Percentiles rank a stretch among this genome's conserved stretches.
These are phyloP conservation scores for Excalfactoria chinensis DNA, from an alignment of 2,113 vertebrate species.

Conservation along the genomic window DNA sequence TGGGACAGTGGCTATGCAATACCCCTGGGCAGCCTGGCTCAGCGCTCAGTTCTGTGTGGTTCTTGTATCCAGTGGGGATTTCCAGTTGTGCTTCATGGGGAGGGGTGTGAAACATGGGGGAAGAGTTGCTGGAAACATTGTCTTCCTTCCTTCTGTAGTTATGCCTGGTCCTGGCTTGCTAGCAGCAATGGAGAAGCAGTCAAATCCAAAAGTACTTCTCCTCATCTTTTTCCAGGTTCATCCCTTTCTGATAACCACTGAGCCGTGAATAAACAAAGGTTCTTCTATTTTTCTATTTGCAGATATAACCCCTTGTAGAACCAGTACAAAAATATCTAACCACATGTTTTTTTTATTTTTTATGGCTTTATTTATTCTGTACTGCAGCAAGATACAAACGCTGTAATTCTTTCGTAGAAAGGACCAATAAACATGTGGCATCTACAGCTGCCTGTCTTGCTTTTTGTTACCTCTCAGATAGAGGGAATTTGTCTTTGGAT, in stretches of 20 bases:
- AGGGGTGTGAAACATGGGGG: background rate
- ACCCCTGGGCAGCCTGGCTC: background rate
- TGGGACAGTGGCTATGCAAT: rapidly evolving
- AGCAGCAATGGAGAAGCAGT: background rate
- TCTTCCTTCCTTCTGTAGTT: rapidly evolving
- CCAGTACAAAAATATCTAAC: constrained; percentile 36
- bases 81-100: background rate
- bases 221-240: constrained; percentile 22
- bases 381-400: constrained; percentile 40
- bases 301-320: constrained; percentile 42
- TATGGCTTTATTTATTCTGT: constrained; percentile 67
- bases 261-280: constrained; percentile 63
- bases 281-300: constrained; percentile 67
- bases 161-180: background rate
- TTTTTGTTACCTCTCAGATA: background rate
- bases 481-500: background rate
- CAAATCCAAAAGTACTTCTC: background rate
- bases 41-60: background rate
- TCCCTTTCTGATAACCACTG: constrained; percentile 65
- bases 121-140: background rate
- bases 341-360: constrained; percentile 66
- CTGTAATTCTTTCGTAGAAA: constrained; percentile 14
- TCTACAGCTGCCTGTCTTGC: background rate
- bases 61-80: background rate
- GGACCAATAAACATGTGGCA: constrained; percentile 62